Conservation (phyloP, 2,113 vertebrate genomes). For the Myocastor coypus region DNA sequence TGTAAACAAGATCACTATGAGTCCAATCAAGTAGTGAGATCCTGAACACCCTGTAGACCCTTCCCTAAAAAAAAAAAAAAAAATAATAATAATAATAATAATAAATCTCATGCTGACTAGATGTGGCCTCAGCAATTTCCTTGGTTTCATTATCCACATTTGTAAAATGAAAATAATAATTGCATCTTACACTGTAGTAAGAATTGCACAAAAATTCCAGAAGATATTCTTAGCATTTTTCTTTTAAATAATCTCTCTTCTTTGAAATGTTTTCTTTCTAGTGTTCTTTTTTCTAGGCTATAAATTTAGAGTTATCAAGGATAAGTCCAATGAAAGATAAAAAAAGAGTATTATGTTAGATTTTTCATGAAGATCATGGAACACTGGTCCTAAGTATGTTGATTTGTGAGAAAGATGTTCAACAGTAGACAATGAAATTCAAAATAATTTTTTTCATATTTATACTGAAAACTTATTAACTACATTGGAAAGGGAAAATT, state of each 20-base stretch:
- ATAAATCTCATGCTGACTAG: background rate
- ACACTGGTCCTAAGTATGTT: constrained; percentile 6
- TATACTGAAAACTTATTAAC: background rate
- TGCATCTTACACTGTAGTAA: constrained; percentile 12
- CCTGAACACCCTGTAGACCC: no score
- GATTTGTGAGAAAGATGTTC: constrained; percentile 9
- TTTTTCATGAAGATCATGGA: constrained; percentile 22
- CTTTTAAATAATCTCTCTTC: constrained; percentile 15
- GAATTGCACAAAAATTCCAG: constrained; percentile 52
- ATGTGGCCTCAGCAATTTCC: background rate
- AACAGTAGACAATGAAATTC: background rate
- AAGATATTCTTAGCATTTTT: constrained; percentile 9
- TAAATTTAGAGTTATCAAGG: constrained; percentile 32
- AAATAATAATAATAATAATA: no score
- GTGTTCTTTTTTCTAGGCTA: background rate
- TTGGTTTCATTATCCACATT: background rate
- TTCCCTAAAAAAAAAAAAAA: no score
- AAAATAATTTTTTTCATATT: constrained; percentile 52
- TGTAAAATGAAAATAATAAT: constrained; percentile 17
- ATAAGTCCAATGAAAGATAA: constrained; percentile 36
- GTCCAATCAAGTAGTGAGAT: no score
- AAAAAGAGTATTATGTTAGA: constrained; percentile 6
- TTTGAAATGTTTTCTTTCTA: constrained; percentile 38
- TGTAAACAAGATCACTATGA: no score
- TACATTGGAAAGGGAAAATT: constrained; percentile 41